Evolutionary conservation across 2,113 vertebrate species (phyloP).

Genomic region (Aphyosemion australe): DNA sequence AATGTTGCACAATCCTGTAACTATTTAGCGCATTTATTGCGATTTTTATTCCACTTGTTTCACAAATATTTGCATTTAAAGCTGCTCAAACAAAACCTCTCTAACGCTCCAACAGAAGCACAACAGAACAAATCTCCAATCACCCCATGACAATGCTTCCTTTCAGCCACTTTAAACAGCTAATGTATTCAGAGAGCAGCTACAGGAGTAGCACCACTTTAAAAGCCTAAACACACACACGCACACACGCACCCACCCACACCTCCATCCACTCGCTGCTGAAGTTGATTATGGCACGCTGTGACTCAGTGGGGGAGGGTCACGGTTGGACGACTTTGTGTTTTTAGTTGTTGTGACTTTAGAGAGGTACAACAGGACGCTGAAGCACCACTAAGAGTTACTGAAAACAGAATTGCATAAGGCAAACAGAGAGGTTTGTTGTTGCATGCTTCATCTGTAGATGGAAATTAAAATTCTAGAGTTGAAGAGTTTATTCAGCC

Average conservation of each 20-base stretch:
- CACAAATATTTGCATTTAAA: background rate
- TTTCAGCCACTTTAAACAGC: conserved; percentile 58
- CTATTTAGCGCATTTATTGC: background rate
- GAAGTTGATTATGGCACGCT: conserved; percentile 54
- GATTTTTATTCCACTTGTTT: background rate
- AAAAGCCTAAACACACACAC: conserved; percentile 36
- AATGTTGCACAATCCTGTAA: background rate
- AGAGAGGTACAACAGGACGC: conserved; percentile 22
- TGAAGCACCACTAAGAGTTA: conserved; percentile 13
- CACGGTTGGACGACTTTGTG: conserved; percentile 46
- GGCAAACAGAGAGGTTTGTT: background rate
- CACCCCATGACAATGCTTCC: conserved; percentile 32
- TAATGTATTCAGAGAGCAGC: conserved; percentile 59
- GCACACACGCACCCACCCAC: conserved; percentile 45
- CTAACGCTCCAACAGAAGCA: conserved; percentile 2
- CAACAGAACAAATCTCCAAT: conserved; percentile 4
- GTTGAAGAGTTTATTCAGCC: too few species aligned
- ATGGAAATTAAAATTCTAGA: background rate
- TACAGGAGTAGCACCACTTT: conserved; percentile 53
- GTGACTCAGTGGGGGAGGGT: conserved; percentile 60
- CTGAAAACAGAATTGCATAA: conserved; percentile 7
- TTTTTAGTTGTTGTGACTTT: conserved; percentile 50
- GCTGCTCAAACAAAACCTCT: background rate
- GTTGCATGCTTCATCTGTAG: background rate
- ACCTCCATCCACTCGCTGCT: conserved; percentile 32